Base-by-base conservation (phyloP, 1,140 invertebrate genomes). In the Heliconius hewitsoni region DNA sequence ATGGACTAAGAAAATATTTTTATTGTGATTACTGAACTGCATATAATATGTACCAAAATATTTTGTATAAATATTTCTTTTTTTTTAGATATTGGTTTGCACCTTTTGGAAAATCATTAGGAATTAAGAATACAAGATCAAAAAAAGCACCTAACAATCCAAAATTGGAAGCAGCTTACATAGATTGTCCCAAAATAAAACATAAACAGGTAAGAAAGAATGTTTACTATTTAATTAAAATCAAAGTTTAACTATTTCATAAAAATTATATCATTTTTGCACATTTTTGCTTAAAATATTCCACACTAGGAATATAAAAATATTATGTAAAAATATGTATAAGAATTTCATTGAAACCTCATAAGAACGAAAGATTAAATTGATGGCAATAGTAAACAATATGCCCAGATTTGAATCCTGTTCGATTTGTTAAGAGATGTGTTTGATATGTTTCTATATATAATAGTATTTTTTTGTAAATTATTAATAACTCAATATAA, bases 111-210 rank as follows among this genome's bases (percentile, higher is more conserved):
- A 95, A 95, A 85, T 96, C 96, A 73, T 89, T 98, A 90, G 97
- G 97, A 70, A 97, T 98, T 90, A 97, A 97, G 94, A 96, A 96
- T 87, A 96, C 95, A 73, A 96, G 97, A 95, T 92, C 96, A 88
- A 98, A 98, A 94, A 96, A 95, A 93, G 96, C 97, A 71, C 93
- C 95, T 60, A 92, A 94, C 81, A 97, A 97, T 95, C 95, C 96
- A 77, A 92, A 96, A 73, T 93, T 98, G 87, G 97, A 98, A 90
- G 96, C 96, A 83, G 97, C 97, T 8, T 98, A 97, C 93, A 90
- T 92, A 73, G 93, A 93, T 76, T 96, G 95, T 78, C 95, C 95
- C 82, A 96, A 96, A 90, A 95, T 97, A 89, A 97, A 96, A 90
- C 96, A 97, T 89, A 97, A 97, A 91, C 96, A 97, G 95, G 96